These are phyloP conservation scores for Biston betularia DNA, from an alignment of 2,888 invertebrate species.

Conservation along the genomic window DNA sequence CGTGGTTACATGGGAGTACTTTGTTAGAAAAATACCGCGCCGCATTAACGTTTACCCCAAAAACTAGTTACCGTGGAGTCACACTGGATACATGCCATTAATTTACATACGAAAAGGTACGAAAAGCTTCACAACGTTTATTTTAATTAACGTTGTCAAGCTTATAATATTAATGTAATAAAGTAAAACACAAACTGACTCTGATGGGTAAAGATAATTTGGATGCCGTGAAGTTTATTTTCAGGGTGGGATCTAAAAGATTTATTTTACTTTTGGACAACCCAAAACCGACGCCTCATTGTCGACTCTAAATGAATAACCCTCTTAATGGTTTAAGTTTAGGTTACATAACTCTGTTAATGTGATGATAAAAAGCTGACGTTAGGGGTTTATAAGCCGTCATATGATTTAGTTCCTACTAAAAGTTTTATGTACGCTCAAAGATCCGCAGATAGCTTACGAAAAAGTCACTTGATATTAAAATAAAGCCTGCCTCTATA, in stretches of 20 bases:
- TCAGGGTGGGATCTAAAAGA: constrained; percentile 12
- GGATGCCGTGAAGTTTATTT: constrained; percentile 32
- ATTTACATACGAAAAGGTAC: constrained; percentile 22
- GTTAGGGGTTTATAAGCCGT: constrained; percentile 17
- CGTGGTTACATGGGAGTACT: background rate
- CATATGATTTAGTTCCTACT: constrained; percentile 18
- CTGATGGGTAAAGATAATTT: constrained; percentile 33
- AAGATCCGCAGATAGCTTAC: constrained; percentile 8
- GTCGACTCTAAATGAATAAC: constrained; percentile 16
- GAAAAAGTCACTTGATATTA: constrained; percentile 5
- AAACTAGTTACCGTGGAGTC: constrained; percentile 1
- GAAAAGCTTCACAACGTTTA: constrained; percentile 39
- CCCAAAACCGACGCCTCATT: constrained; percentile 30
- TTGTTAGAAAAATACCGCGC: background rate
- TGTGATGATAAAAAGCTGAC: constrained; percentile 26
- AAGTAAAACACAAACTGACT: constrained; percentile 33
- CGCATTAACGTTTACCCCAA: background rate
- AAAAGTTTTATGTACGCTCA: constrained; percentile 9
- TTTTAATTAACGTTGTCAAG: constrained; percentile 38
- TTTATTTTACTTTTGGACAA: constrained; percentile 23
- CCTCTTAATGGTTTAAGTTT: constrained; percentile 27
- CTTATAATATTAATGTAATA: constrained; percentile 40
- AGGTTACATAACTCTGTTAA: constrained; percentile 14
- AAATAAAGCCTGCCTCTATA: background rate
- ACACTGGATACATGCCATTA: background rate